phyloP scores from a whole-genome alignment of 1,140 invertebrate species.

The Philopotamus ludificatus region DNA sequence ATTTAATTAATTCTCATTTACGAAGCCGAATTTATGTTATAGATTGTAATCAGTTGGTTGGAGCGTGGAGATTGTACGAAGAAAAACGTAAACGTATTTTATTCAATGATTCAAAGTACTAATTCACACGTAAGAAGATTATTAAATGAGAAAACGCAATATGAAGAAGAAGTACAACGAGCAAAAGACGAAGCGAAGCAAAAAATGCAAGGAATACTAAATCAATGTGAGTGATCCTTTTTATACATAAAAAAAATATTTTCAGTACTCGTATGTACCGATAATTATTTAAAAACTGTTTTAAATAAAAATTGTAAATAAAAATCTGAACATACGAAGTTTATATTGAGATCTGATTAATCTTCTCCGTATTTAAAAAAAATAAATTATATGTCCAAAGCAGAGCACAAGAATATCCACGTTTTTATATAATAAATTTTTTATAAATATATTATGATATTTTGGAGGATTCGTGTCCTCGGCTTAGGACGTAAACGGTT shows the following conservation, averaged over 20 bases:
- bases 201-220: slow-evolving; percentile 74
- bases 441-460: too few relatives aligned
- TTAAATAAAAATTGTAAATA: too few relatives aligned
- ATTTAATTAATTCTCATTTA: background rate
- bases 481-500: too few relatives aligned
- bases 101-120: slow-evolving; percentile 91
- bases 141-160: slow-evolving; percentile 76
- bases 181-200: slow-evolving; percentile 77
- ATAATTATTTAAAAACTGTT: too few relatives aligned
- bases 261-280: background rate
- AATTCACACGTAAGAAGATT: slow-evolving; percentile 86
- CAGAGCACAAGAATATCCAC: too few relatives aligned
- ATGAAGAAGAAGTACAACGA: slow-evolving; percentile 82
- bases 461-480: too few relatives aligned
- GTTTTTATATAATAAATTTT: too few relatives aligned
- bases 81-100: slow-evolving; percentile 84
- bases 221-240: slow-evolving; percentile 73
- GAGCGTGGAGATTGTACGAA: slow-evolving; percentile 90
- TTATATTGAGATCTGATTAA: background rate
- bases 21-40: slow-evolving; percentile 41
- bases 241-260: background rate
- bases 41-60: slow-evolving; percentile 85
- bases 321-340: background rate
- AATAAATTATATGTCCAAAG: too few relatives aligned
- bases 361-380: too few relatives aligned